These are phyloP conservation scores for Etheostoma perlongum DNA, from an alignment of 2,797 vertebrate species.

Conservation along the genomic window DNA sequence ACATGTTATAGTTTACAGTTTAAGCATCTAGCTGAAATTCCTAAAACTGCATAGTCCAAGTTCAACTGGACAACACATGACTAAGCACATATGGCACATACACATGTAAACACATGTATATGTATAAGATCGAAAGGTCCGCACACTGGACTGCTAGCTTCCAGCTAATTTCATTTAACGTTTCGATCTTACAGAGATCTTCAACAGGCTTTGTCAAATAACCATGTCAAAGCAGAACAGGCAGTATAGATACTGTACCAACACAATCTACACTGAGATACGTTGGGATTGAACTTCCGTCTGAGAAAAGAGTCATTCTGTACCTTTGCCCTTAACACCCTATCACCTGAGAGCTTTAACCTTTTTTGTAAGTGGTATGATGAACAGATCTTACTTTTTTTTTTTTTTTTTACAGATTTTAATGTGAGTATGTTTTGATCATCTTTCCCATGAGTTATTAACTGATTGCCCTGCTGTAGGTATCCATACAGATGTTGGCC, in stretches of 20 bases:
- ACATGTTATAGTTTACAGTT: slow-evolving; percentile 28
- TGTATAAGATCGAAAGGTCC: not conserved
- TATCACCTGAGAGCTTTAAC: not conserved
- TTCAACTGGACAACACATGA: slow-evolving; percentile 14
- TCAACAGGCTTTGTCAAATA: not conserved
- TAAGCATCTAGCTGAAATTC: slow-evolving; percentile 23
- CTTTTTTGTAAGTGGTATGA: not conserved
- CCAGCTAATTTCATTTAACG: slow-evolving; percentile 1
- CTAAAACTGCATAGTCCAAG: not conserved
- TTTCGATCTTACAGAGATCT: not conserved
- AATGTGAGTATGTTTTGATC: not conserved
- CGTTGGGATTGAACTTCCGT: not conserved
- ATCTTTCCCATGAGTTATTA: not conserved
- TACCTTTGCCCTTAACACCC: not conserved
- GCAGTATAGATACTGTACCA: not conserved
- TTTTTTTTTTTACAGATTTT: not conserved
- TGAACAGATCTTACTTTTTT: not conserved
- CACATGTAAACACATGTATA: not conserved
- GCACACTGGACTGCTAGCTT: slow-evolving; percentile 6
- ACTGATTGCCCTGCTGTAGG: not conserved
- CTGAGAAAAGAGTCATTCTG: not conserved
- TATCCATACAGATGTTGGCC: not conserved
- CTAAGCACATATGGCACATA: not conserved
- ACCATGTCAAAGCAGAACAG: not conserved
- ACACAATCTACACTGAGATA: not conserved